Evolutionary conservation across 2,797 vertebrate species (phyloP), one percentile per base, ranked within the genome.

Genomic region (Sebastiscus tertius): DNA sequence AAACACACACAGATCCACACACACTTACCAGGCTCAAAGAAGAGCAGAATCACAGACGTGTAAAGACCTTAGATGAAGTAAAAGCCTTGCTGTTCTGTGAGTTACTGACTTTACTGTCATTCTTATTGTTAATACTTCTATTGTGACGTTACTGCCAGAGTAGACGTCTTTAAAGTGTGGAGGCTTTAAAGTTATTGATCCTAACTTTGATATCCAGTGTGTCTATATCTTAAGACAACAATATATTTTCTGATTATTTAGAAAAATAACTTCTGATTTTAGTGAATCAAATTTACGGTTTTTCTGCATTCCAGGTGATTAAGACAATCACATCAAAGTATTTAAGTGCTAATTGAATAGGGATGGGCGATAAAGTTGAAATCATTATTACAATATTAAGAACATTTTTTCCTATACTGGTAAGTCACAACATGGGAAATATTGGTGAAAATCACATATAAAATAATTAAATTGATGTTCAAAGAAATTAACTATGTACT

Each of bases 11-110:
- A 83, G 75, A 87, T 71, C 60, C 36, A 39, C 67, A 60, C 34
- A 75, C 74, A 94, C 93, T 94, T 93, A 94, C 93, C 92, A 36
- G 86, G 87, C 62, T 89, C 82, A 83, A 0, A 82, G 70, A 83
- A 24, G 78, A 90, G 82, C 64, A 74, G 80, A 80, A 39, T 31
- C 72, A 83, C 52, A 62, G 58, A 79, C 58, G 61, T 29, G 78
- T 64, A 62, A 33, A 63, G 66, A 74, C 65, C 66, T 56, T 6
- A 55, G 24, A 61, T 16, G 64, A 56, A 70, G 60, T 22, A 39
- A 22, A 71, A 79, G 31, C 39, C 62, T 59, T 7, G 55, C 61
- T 73, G 33, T 7, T 80, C 18, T 27, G 54, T 12, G 24, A 70
- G 26, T 29, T 5, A 52, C 46, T 27, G 8, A 74, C 54, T 81